A percentile compares a stretch with the other conserved stretches of the same genome.
phyloP scores from a whole-genome alignment of 2,888 invertebrate species.

The Amblyjoppa fuscipennis region DNA sequence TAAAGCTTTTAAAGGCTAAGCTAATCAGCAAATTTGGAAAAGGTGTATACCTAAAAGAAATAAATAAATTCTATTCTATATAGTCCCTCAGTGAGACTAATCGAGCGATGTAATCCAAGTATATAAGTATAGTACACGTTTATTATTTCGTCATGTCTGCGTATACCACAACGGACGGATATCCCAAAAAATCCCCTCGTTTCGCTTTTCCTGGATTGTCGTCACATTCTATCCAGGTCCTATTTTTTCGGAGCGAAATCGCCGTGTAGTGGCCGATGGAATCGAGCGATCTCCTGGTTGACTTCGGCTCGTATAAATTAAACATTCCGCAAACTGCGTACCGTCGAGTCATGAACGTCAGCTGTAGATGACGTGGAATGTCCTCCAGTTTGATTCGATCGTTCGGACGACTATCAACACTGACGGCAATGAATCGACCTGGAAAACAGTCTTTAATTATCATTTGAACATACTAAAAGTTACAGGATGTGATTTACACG shows the following conservation, averaged over 20 bases:
- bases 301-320: conserved; percentile 3
- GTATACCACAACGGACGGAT: conserved; percentile 1
- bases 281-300: background rate
- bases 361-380: conserved; percentile 1
- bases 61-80: no score
- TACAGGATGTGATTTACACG: no score
- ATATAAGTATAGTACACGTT: background rate
- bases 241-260: background rate
- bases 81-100: background rate
- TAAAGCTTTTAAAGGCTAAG: no score
- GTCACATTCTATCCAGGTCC: conserved; percentile 4
- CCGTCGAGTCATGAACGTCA: background rate
- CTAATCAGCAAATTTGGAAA: no score
- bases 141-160: background rate
- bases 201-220: background rate
- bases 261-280: conserved; percentile 13
- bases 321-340: background rate
- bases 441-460: background rate
- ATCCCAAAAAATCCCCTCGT: background rate
- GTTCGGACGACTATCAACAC: conserved; percentile 9
- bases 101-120: background rate
- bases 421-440: conserved; percentile 22
- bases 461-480: background rate
- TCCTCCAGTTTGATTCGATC: background rate
- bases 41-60: no score